These are phyloP conservation scores for Patiria miniata DNA, from an alignment of 35 echinoderm and acorn worm genomes.

Conservation along the genomic window DNA sequence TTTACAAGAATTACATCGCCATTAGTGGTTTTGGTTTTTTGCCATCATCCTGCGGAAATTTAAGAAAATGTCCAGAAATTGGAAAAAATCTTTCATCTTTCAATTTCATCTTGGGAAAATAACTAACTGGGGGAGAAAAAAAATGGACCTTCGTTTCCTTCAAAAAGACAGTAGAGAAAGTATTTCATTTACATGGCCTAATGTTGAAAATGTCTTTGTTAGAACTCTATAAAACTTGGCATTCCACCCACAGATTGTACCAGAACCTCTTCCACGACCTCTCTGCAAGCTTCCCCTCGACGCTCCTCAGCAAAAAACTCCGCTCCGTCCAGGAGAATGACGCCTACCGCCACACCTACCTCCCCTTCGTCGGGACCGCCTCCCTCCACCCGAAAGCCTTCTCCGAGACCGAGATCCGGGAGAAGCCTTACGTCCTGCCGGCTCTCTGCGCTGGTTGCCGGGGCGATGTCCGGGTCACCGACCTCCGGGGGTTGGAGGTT, in stretches of 20 bases:
- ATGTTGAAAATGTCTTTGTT: constrained; percentile 5
- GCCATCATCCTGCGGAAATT: too few species aligned
- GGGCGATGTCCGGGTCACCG: neutral
- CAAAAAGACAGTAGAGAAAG: too few species aligned
- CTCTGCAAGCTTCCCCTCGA: constrained; percentile 46
- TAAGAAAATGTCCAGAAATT: too few species aligned
- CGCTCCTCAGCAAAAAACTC: constrained; percentile 37
- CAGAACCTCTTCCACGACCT: constrained; percentile 48
- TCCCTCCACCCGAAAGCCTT: constrained; percentile 50
- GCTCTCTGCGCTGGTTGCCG: constrained; percentile 51
- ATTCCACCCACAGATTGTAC: too few species aligned
- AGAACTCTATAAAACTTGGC: too few species aligned
- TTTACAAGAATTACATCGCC: too few species aligned
- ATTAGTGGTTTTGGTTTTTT: too few species aligned
- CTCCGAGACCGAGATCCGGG: constrained; percentile 31
- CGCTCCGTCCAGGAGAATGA: neutral
- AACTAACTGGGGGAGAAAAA: too few species aligned
- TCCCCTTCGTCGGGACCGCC: constrained; percentile 52
- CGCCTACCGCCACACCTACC: constrained; percentile 4
- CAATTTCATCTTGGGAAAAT: too few species aligned
- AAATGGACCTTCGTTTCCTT: too few species aligned
- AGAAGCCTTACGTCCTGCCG: constrained; percentile 21
- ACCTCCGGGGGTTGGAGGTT: neutral
- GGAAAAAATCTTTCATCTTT: too few species aligned
- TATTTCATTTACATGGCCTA: too few species aligned